Base-by-base conservation (phyloP, 92 coral and sea anemone genomes). In the Heteractis magnifica region DNA sequence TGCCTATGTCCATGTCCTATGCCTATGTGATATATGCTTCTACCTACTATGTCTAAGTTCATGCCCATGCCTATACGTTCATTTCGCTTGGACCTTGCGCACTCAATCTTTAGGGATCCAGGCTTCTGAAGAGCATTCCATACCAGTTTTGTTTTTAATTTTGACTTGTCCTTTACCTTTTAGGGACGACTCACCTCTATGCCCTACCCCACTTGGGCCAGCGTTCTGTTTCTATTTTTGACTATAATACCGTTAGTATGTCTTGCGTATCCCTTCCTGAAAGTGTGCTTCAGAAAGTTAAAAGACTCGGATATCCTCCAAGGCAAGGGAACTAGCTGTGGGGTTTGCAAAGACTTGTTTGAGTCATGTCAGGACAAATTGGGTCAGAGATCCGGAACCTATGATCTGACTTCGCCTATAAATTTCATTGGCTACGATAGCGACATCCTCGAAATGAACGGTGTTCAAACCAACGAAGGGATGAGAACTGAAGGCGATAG, bases 161-260 rank as follows among this genome's bases (percentile, higher is more conserved):
- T 75, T 48, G 6, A n/a, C 8, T 49, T 11, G 52, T 11, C 6
- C 51, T 50, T 50, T 50, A 10, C 65, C 50, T 15, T 86, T 86
- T 15, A 94, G 98, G 98, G 93, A 18, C 81, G 82, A 68, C 82
- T 86, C 65, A 85, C 74, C 79, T 26, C 64, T 75, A 56, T n/a
- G 64, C 92, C 87, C 18, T 94, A 94, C 78, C 98, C 98, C 64
- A 81, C 94, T 1, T 94, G 98, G 98, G 95, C 90, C 11, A 81
- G 86, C 79, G 83, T 85, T 23, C 77, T 94, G 65, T 89, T 87
- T 78, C 55, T 81, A 59, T 53, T 81, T 20, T 55, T 86, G 51
- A 87, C 79, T 19, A 49, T 89, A 23, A 73, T 91, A 26, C 98
- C 98, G 3, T 77, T 83, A 19, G 23, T 87, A 12, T 89, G 88